Evolutionary conservation across 2,888 invertebrate genomes (phyloP), one percentile per base, ranked within the genome.

Genomic region (Acanthopleura granulata): DNA sequence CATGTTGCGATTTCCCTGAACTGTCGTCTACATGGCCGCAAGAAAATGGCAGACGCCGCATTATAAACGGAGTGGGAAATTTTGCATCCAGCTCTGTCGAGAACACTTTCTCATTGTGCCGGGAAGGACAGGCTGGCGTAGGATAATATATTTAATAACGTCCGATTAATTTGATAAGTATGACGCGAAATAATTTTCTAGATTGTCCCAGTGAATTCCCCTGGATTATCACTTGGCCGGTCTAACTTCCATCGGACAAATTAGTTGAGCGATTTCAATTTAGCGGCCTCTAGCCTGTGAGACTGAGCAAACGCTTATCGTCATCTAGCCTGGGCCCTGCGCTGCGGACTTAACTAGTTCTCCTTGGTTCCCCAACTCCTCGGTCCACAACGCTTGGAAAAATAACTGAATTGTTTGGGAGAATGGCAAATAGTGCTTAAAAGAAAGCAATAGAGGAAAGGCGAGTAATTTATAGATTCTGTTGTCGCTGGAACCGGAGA

Each of bases 131-230:
- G 57, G 22, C 18, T 57, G 57, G 57, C 57, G 22, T 18, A 22
- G 3, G 57, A 57, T 57, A 57, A 78, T 78, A 78, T 78, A 78
- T 78, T 78, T 78, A 78, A 78, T 78, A 78, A 78, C 78, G 75
- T 76, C 75, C 78, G 76, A 76, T 78, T 78, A 78, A 78, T 78
- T 76, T 78, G 78, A 78, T 78, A 76, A 78, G 70, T 72, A 72
- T 73, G 51, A 57, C 76, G 75, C 73, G 75, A 75, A 75, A 78
- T 76, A 76, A 76, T 78, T 76, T 76, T 70, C 72, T 76, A 78
- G 76, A 78, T 76, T 76, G 76, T 69, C 75, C 73, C 75, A 69
- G 78, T 76, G 76, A 78, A 78, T 76, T 57, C 57, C 57, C 57
- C 57, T 22, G 57, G 57, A 57, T 57, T 57, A 57, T n/a, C 57